Percentiles rank a stretch among this genome's conserved stretches.
Evolutionary conservation across 2,113 vertebrate species (phyloP).

Genomic region (Tragelaphus imberbis): DNA sequence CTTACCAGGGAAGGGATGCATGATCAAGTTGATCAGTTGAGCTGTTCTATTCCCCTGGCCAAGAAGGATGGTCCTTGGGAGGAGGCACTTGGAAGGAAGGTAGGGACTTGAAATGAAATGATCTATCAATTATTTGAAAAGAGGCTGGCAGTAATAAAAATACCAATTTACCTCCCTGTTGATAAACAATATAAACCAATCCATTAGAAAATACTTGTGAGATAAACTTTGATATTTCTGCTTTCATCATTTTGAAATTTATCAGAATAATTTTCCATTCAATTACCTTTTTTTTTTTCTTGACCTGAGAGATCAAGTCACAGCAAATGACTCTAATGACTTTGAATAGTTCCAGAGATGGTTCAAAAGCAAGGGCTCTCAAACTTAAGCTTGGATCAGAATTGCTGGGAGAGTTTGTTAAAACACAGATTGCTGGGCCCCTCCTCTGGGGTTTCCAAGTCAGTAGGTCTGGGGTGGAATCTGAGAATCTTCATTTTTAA

Average conservation of each 20-base stretch:
- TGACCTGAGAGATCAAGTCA: neutral
- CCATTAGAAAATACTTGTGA: neutral
- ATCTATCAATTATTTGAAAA: neutral
- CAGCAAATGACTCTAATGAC: neutral
- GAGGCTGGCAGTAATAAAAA: neutral
- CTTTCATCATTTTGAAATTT: neutral
- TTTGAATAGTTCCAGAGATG: neutral
- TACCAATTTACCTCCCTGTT: neutral
- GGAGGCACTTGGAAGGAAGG: neutral
- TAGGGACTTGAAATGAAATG: neutral
- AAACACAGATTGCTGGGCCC: neutral
- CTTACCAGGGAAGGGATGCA: neutral
- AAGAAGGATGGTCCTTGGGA: neutral
- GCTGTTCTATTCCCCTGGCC: neutral
- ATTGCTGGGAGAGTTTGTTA: neutral
- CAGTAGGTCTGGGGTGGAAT: neutral
- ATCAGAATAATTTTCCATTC: neutral
- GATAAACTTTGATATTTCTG: neutral
- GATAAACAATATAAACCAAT: neutral
- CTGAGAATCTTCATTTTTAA: neutral
- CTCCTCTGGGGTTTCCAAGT: neutral
- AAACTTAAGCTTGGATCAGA: neutral
- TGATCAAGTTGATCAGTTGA: neutral
- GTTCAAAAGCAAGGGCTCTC: neutral
- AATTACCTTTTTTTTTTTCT: neutral